Percentiles rank a stretch among this genome's conserved stretches.
phyloP scores from a whole-genome alignment of 2,888 invertebrate genomes.

The Harpalus rubripes region DNA sequence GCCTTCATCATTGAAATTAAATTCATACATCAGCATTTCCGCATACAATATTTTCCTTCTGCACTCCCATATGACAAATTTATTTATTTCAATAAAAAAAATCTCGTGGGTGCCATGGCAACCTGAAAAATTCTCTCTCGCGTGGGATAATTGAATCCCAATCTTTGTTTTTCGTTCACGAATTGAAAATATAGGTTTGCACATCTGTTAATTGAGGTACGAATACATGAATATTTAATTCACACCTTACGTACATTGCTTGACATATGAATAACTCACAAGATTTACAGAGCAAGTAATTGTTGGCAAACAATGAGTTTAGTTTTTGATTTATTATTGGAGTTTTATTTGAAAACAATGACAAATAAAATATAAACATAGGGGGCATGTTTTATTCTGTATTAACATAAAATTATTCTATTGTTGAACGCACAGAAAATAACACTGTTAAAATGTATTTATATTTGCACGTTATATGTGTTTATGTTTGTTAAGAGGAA shows the following conservation, averaged over 20 bases:
- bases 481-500: no score
- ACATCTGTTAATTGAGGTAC: conserved; percentile 41
- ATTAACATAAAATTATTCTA: not conserved
- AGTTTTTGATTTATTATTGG: conserved; percentile 29
- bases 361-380: not conserved
- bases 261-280: conserved; percentile 46
- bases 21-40: not conserved
- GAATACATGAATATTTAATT: conserved; percentile 54
- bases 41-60: not conserved
- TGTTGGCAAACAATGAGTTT: conserved; percentile 33
- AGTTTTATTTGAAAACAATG: conserved; percentile 14
- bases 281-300: conserved; percentile 42
- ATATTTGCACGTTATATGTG: no score
- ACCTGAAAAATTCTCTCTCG: not conserved
- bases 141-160: conserved; percentile 48
- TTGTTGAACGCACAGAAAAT: not conserved
- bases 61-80: not conserved
- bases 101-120: not conserved
- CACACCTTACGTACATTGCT: conserved; percentile 23
- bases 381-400: not conserved
- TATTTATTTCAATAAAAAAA: not conserved
- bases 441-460: not conserved
- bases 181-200: conserved; percentile 19
- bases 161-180: conserved; percentile 35
- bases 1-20: not conserved